phyloP scores from a whole-genome alignment of 2,797 vertebrate species.

The Pseudopleuronectes americanus region DNA sequence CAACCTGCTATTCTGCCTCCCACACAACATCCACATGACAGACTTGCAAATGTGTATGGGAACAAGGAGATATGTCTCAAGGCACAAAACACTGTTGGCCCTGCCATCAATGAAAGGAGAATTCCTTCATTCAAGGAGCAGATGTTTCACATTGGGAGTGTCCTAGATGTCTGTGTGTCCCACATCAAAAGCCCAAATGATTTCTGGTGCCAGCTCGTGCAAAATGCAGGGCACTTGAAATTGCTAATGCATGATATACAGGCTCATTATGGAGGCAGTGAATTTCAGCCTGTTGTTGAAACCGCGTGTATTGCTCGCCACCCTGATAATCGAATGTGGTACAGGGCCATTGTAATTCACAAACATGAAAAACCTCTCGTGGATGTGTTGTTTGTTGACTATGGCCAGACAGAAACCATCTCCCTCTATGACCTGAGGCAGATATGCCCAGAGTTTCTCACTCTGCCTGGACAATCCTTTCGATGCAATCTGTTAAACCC shows the following conservation, averaged over 20 bases:
- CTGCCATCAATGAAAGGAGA: slow-evolving; percentile 37
- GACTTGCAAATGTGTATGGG: background rate
- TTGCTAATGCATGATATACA: slow-evolving; percentile 90
- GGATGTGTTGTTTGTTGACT: slow-evolving; percentile 91
- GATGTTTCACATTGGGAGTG: slow-evolving; percentile 89
- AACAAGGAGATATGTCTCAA: slow-evolving; percentile 27
- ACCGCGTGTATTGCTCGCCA: slow-evolving; percentile 88
- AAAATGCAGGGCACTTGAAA: slow-evolving; percentile 76
- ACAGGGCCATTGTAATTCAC: slow-evolving; percentile 87
- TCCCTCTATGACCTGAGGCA: slow-evolving; percentile 83
- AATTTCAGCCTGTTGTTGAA: slow-evolving; percentile 74
- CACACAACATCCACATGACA: slow-evolving; percentile 15
- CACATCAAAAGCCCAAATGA: slow-evolving; percentile 86
- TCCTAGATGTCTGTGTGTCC: slow-evolving; percentile 89
- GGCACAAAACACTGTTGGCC: slow-evolving; percentile 10
- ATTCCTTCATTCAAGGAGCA: slow-evolving; percentile 76
- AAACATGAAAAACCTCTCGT: slow-evolving; percentile 75
- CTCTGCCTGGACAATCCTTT: slow-evolving; percentile 90
- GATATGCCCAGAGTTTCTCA: slow-evolving; percentile 84
- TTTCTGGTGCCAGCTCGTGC: slow-evolving; percentile 93
- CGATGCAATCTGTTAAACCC: slow-evolving; percentile 93
- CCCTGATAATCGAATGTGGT: slow-evolving; percentile 87
- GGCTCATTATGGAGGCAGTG: slow-evolving; percentile 80
- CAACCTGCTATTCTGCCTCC: slow-evolving; percentile 26
- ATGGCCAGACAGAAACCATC: slow-evolving; percentile 86